Conservation (phyloP, 1,140 invertebrate genomes). For the Anastrepha ludens region DNA sequence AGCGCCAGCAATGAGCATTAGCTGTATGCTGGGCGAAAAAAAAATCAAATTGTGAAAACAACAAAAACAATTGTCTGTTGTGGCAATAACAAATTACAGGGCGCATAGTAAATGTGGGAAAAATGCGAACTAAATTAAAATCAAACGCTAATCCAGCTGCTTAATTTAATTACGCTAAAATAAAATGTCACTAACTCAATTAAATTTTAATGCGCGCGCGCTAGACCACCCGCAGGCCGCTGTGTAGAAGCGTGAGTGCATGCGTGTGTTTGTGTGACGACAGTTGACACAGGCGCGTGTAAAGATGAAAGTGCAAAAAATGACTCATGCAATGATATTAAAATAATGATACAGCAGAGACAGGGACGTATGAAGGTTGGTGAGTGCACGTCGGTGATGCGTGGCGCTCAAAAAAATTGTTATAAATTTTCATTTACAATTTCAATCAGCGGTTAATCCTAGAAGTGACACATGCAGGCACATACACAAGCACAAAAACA, state of each 20-base stretch:
- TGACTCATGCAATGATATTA: not conserved
- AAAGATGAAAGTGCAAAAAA: not conserved
- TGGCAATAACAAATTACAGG: not conserved
- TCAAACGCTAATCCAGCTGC: constrained; percentile 64
- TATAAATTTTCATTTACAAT: constrained; percentile 74
- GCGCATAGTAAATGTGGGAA: constrained; percentile 65
- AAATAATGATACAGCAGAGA: not conserved
- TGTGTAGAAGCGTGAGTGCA: not conserved
- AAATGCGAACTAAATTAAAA: constrained; percentile 67
- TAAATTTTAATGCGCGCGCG: constrained; percentile 52
- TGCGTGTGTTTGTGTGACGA: not conserved
- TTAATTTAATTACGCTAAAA: constrained; percentile 55
- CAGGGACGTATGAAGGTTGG: not conserved
- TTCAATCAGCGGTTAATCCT: constrained; percentile 73
- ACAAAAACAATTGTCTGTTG: not conserved
- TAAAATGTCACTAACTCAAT: constrained; percentile 56
- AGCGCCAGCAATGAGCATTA: not conserved
- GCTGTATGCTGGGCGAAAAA: not conserved
- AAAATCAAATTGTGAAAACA: not conserved
- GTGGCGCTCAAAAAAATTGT: constrained; percentile 49
- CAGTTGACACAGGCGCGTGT: not conserved
- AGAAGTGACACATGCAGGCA: constrained; percentile 55
- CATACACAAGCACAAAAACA: not conserved
- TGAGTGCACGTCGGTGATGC: not conserved
- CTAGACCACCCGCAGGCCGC: not conserved